Evolutionary conservation across 2,797 vertebrate genomes (phyloP).

Genomic region (Vultur gryphus): DNA sequence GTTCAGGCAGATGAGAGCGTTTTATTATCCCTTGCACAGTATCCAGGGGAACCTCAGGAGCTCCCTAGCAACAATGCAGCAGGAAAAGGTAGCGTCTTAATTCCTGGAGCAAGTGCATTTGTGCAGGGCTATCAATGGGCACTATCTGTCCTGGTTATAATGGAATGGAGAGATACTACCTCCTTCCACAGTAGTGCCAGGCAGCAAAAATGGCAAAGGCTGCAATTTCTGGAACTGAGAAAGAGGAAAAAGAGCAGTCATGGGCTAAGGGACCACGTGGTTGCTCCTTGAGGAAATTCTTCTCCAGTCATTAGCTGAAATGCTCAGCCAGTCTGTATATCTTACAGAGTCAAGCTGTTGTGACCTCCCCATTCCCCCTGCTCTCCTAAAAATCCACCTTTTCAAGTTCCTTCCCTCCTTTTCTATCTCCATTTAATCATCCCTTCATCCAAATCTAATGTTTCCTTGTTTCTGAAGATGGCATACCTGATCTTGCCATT

Average conservation of each 20-base stretch:
- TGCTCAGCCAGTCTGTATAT: background rate
- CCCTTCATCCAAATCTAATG: background rate
- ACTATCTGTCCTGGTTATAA: background rate
- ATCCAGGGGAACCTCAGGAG: conserved; percentile 34
- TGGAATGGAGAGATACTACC: background rate
- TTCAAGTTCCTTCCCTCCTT: background rate
- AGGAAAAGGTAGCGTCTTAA: background rate
- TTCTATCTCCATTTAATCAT: background rate
- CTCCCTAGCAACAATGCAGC: conserved; percentile 32
- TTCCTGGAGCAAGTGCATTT: background rate
- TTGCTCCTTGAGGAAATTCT: background rate
- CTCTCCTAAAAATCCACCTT: background rate
- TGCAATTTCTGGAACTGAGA: background rate
- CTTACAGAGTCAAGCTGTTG: background rate
- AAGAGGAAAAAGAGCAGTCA: background rate
- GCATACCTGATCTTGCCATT: background rate
- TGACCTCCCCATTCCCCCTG: background rate
- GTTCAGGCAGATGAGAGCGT: background rate
- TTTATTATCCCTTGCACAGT: background rate
- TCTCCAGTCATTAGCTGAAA: background rate
- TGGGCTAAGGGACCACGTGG: background rate
- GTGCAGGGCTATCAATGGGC: background rate
- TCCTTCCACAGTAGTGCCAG: background rate
- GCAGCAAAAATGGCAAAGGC: background rate
- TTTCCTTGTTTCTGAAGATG: background rate